phyloP scores from a whole-genome alignment of 1,140 invertebrate genomes.

The Anthonomus grandis region DNA sequence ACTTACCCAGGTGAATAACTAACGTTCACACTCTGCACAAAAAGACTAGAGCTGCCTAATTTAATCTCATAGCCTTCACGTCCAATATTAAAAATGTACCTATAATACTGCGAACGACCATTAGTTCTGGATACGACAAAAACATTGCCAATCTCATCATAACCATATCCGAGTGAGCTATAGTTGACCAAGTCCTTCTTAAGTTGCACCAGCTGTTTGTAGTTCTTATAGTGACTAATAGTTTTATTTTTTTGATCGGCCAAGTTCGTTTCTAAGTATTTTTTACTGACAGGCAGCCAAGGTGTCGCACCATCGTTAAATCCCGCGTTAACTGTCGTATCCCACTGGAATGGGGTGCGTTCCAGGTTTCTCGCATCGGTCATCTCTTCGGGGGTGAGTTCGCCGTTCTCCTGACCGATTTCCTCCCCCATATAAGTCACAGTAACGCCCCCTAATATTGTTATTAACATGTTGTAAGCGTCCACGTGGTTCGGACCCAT shows the following conservation, averaged over 20 bases:
- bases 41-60: neutral
- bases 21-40: neutral
- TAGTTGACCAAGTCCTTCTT: slow-evolving; percentile 7
- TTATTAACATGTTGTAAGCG: slow-evolving; percentile 53
- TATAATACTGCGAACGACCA: neutral
- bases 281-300: slow-evolving; percentile 63
- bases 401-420: slow-evolving; percentile 64
- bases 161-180: neutral
- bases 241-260: slow-evolving; percentile 21
- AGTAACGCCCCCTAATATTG: slow-evolving; percentile 61
- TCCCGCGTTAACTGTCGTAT: slow-evolving; percentile 57
- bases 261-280: slow-evolving; percentile 58
- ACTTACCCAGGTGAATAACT: neutral
- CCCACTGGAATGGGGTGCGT: slow-evolving; percentile 71
- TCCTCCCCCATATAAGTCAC: slow-evolving; percentile 79
- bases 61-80: neutral
- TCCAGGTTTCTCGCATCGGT: slow-evolving; percentile 54
- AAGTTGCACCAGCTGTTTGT: slow-evolving; percentile 18
- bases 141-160: neutral
- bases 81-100: neutral
- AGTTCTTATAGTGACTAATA: slow-evolving; percentile 35
- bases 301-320: slow-evolving; percentile 46
- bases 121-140: neutral
- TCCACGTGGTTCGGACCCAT: slow-evolving; percentile 49
- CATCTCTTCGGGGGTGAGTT: slow-evolving; percentile 52